Evolutionary conservation across 1,140 invertebrate genomes (phyloP), one percentile per base, ranked within the genome.

Genomic region (Microplitis demolitor): DNA sequence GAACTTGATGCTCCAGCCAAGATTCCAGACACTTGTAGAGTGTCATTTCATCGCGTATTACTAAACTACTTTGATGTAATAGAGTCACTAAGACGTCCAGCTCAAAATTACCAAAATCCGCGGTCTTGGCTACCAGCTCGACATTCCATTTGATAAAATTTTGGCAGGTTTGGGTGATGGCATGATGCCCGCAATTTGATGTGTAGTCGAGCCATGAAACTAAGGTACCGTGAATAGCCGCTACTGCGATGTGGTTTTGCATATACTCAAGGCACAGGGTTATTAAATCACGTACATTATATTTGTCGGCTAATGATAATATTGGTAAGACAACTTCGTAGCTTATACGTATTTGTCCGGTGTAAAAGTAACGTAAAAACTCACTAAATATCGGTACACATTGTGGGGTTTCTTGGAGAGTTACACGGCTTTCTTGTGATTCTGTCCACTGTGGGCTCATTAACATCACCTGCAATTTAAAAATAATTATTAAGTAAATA

Each of bases 141-240:
- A 98, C 91, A 87, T 98, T 98, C 93, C 95, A 96, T 83, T 95
- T 95, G 24, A 97, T 91, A 82, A 96, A 98, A 79, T 95, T 93
- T 77, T 93, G 90, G 81, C 94, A 96, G 2, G 88, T 89, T 84
- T 91, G 81, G 37, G 94, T 92, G 33, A 96, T 91, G 71, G 92
- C 88, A 58, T 90, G 87, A 82, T 98, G 95, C 39, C 93, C 93
- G 82, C 95, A 95, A 35, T 93, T 91, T 62, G 92, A 90, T 3
- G 94, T 93, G 80, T 97, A 97, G 78, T 97, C 95, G 75, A 96
- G 89, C 96, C 97, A 98, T 0, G 94, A 93, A 16, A 97, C 91
- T 3, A 98, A 84, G 39, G 93, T 92, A 34, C 93, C 93, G 63
- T 94, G 90, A 63, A 89, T 90, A 0, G 93, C 93, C 6, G 96